These are phyloP conservation scores for Trogon melanurus DNA, from an alignment of 2,113 vertebrate genomes.

Conservation along the genomic window DNA sequence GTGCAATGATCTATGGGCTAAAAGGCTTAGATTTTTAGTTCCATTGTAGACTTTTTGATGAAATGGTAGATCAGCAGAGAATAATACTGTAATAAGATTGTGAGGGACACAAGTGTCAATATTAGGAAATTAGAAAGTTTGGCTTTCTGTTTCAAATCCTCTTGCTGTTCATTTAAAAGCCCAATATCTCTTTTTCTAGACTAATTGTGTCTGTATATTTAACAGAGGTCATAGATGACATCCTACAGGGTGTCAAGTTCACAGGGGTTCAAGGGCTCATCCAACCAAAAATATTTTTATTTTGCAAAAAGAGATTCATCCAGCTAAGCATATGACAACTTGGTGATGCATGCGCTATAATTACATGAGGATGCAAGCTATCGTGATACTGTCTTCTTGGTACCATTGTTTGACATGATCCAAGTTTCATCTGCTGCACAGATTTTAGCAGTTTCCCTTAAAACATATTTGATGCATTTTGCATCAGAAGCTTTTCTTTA, in stretches of 20 bases:
- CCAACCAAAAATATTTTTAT: not conserved
- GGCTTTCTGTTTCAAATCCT: conserved; percentile 71
- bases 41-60: conserved; percentile 77
- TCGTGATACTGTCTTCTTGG: not conserved
- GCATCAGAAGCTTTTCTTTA: not conserved
- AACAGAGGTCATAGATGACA: not conserved
- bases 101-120: conserved; percentile 81
- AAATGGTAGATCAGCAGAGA: conserved; percentile 83
- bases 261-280: conserved; percentile 12
- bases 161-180: conserved; percentile 49
- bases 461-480: not conserved
- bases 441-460: not conserved
- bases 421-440: not conserved
- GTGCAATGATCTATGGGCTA: conserved; percentile 76
- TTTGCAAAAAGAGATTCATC: not conserved
- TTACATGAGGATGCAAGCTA: not conserved
- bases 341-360: not conserved
- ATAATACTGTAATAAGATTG: conserved; percentile 83
- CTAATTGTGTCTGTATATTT: not conserved
- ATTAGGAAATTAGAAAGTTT: conserved; percentile 81
- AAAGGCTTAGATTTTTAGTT: conserved; percentile 72
- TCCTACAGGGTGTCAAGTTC: not conserved
- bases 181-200: not conserved
- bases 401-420: not conserved
- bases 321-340: not conserved